Conservation (phyloP, 1,140 invertebrate species). For the Drosophila quadrilineata region DNA sequence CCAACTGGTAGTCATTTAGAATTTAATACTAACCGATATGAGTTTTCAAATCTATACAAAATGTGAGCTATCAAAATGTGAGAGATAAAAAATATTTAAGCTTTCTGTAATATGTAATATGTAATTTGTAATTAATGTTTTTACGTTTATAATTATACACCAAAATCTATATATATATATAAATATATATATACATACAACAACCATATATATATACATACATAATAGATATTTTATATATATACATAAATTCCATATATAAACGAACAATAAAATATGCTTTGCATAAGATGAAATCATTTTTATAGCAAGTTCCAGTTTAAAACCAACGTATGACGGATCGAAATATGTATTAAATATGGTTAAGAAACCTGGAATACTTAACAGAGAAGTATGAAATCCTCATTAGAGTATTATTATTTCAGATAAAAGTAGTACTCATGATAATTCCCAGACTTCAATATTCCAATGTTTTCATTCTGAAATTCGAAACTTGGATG, state of each 20-base stretch:
- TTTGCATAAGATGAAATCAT: constrained; percentile 50
- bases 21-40: constrained; percentile 76
- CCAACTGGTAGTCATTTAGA: constrained; percentile 79
- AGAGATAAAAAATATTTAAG: constrained; percentile 75
- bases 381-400: too few relatives aligned
- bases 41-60: constrained; percentile 74
- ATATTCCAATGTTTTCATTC: too few relatives aligned
- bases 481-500: too few relatives aligned
- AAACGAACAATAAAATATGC: constrained; percentile 70
- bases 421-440: too few relatives aligned
- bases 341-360: too few relatives aligned
- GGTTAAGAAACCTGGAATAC: too few relatives aligned
- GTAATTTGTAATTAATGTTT: constrained; percentile 54
- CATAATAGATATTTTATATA: constrained; percentile 44
- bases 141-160: constrained; percentile 78
- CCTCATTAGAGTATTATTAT: too few relatives aligned
- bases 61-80: constrained; percentile 66
- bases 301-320: neutral
- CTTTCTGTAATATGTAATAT: constrained; percentile 72
- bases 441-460: too few relatives aligned
- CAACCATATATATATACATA: constrained; percentile 52
- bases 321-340: too few relatives aligned
- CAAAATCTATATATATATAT: constrained; percentile 64
- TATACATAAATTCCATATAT: constrained; percentile 70
- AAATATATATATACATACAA: constrained; percentile 36